These are phyloP conservation scores for Hybognathus amarus DNA, from an alignment of 2,797 vertebrate species.

Conservation along the genomic window DNA sequence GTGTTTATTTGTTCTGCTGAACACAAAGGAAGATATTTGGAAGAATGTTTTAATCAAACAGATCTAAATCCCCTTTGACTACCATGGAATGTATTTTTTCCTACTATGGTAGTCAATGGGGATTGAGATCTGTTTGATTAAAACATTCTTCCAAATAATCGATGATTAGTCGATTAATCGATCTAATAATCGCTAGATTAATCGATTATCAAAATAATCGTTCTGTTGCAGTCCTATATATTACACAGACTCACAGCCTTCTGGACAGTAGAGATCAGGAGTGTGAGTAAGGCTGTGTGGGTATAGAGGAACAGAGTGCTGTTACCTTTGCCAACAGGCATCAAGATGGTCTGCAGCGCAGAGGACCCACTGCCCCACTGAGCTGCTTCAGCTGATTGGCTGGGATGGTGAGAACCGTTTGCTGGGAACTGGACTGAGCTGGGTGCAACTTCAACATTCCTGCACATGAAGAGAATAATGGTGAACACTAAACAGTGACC, in stretches of 20 bases:
- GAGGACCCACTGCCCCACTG: conserved; percentile 82
- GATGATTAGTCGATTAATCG: no score
- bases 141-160: no score
- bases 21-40: no score
- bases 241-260: background rate
- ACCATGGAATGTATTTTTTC: no score
- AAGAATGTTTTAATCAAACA: no score
- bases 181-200: no score
- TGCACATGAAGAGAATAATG: conserved; percentile 59
- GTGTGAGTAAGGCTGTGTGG: conserved; percentile 2
- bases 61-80: no score
- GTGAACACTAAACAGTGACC: background rate
- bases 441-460: conserved; percentile 95
- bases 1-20: no score
- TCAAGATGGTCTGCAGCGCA: conserved; percentile 91
- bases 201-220: no score
- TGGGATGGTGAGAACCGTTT: conserved; percentile 92
- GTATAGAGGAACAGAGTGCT: background rate
- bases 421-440: conserved; percentile 87
- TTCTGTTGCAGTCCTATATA: no score
- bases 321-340: conserved; percentile 94
- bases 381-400: conserved; percentile 94
- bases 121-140: no score
- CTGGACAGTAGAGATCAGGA: background rate
- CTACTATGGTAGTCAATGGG: no score